Percentiles rank a stretch among this genome's conserved stretches.
Conservation (phyloP, 1,140 invertebrate genomes). For the Phthorimaea operculella region DNA sequence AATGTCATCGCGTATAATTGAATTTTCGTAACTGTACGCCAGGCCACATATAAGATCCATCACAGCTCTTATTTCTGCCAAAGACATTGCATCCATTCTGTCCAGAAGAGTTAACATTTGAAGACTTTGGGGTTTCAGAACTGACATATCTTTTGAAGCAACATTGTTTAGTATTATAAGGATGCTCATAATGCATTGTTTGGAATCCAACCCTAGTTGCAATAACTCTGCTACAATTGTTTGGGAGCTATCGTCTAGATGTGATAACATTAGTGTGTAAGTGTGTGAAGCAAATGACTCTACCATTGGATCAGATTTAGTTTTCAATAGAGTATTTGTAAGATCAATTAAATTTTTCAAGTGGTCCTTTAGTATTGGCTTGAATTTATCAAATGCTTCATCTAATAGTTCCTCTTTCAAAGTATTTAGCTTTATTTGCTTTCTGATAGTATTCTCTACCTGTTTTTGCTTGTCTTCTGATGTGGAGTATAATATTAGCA, state of each 20-base stretch:
- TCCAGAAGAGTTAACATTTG: slow-evolving; percentile 60
- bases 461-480: slow-evolving; percentile 52
- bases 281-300: slow-evolving; percentile 51
- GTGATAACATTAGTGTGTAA: slow-evolving; percentile 50
- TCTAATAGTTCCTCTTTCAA: slow-evolving; percentile 48
- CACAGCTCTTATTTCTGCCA: slow-evolving; percentile 49
- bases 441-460: slow-evolving; percentile 49
- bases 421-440: slow-evolving; percentile 52
- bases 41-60: slow-evolving; percentile 62
- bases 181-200: slow-evolving; percentile 46
- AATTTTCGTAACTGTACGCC: slow-evolving; percentile 56
- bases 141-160: slow-evolving; percentile 43
- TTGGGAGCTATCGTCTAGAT: slow-evolving; percentile 44
- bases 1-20: slow-evolving; percentile 58
- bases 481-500: slow-evolving; percentile 52
- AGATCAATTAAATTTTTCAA: slow-evolving; percentile 47
- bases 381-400: slow-evolving; percentile 50
- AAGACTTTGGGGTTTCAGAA: slow-evolving; percentile 53
- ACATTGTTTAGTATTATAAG: slow-evolving; percentile 55
- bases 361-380: slow-evolving; percentile 54
- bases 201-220: slow-evolving; percentile 44
- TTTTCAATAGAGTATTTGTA: slow-evolving; percentile 46
- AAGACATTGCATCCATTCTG: slow-evolving; percentile 50
- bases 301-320: slow-evolving; percentile 38
- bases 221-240: slow-evolving; percentile 50